Conservation (phyloP, 2,888 invertebrate species). For the Criorhina ranunculi region DNA sequence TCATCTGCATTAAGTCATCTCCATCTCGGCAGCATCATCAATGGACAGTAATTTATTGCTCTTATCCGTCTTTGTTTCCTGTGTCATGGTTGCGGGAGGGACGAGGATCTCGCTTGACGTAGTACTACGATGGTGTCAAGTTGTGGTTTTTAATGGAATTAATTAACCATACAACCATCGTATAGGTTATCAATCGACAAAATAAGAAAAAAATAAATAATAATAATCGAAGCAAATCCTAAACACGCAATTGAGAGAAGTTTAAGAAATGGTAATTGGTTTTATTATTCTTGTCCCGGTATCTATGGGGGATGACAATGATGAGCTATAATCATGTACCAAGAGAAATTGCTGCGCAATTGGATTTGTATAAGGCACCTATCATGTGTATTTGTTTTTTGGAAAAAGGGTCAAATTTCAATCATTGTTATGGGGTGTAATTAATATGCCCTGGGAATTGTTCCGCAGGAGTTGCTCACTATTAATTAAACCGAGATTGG, state of each 20-base stretch:
- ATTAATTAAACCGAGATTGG: no score
- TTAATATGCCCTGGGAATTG: constrained; percentile 10
- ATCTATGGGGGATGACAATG: constrained; percentile 31
- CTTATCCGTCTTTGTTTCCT: constrained; percentile 1
- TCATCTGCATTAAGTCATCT: constrained; percentile 51
- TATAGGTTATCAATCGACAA: constrained; percentile 55
- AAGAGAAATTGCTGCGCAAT: constrained; percentile 35
- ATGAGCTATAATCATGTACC: constrained; percentile 10
- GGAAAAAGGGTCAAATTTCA: constrained; percentile 24
- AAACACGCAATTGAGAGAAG: constrained; percentile 59
- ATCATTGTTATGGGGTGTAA: background rate
- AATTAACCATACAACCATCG: constrained; percentile 64
- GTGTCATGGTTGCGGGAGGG: background rate
- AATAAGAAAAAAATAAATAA: constrained; percentile 10
- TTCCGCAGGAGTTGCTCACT: background rate
- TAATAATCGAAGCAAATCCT: constrained; percentile 3
- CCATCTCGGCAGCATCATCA: constrained; percentile 29
- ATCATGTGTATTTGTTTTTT: background rate
- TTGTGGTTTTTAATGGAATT: constrained; percentile 47
- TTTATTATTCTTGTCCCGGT: constrained; percentile 32
- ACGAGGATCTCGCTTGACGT: constrained; percentile 40
- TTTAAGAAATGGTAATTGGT: constrained; percentile 47
- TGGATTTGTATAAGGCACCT: constrained; percentile 17
- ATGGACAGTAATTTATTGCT: constrained; percentile 49
- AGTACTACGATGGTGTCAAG: constrained; percentile 36